phyloP scores from a whole-genome alignment of 2,113 vertebrate species.

The Nipponia nippon region DNA sequence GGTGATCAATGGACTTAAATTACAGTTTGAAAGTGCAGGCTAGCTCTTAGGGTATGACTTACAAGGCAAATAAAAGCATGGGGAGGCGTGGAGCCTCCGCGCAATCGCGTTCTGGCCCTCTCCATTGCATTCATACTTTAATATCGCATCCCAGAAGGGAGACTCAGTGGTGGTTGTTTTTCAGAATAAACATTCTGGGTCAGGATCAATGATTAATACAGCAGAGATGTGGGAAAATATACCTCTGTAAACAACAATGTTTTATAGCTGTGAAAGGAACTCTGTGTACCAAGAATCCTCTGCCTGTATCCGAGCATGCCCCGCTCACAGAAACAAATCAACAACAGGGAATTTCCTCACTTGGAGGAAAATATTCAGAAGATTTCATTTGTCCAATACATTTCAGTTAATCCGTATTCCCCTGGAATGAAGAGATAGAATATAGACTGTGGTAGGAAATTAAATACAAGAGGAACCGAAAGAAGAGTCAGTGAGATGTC shows the following conservation, averaged over 20 bases:
- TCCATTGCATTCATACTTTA: neutral
- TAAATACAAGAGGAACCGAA: neutral
- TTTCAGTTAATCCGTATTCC: neutral
- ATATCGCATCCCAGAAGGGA: neutral
- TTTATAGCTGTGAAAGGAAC: neutral
- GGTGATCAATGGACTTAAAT: slow-evolving; percentile 12
- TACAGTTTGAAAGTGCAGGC: neutral
- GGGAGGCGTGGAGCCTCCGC: neutral
- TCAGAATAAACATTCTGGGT: neutral
- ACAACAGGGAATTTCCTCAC: neutral
- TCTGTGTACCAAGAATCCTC: neutral
- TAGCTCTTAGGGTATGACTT: neutral
- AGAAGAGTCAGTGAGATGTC: neutral
- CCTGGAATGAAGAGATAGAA: neutral
- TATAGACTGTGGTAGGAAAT: neutral
- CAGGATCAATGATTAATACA: neutral
- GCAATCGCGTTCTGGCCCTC: neutral
- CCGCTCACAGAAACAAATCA: neutral
- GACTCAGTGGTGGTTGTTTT: neutral
- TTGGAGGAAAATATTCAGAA: neutral
- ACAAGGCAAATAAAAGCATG: neutral
- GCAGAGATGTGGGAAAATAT: neutral
- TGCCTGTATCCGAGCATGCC: neutral
- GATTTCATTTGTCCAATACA: neutral
- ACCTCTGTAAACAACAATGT: neutral